These are phyloP conservation scores for Myiothlypis chrysogaster DNA, from an alignment of 2,797 vertebrate genomes.

Conservation along the genomic window DNA sequence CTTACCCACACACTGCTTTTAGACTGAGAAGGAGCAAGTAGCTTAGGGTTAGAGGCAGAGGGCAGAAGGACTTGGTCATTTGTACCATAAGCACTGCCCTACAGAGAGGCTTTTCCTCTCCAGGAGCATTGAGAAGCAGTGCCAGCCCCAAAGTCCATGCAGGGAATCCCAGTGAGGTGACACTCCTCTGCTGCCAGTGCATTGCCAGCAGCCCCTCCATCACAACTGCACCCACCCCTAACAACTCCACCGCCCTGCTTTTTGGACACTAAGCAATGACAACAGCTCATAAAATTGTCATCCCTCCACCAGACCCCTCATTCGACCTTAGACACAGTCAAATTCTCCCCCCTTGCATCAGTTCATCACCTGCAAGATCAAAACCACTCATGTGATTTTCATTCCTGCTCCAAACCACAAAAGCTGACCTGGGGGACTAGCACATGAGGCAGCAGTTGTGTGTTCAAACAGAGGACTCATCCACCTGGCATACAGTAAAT, in stretches of 20 bases:
- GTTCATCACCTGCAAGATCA: neutral
- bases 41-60: neutral
- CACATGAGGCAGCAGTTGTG: fast-evolving
- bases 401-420: neutral
- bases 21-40: neutral
- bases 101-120: neutral
- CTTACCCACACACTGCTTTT: fast-evolving
- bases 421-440: neutral
- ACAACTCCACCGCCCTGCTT: fast-evolving
- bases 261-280: neutral
- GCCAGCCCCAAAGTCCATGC: fast-evolving
- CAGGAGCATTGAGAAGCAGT: fast-evolving
- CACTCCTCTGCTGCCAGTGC: neutral
- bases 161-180: neutral
- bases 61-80: neutral
- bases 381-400: neutral
- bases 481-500: too few species aligned
- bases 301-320: neutral
- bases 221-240: neutral
- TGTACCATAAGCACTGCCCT: neutral
- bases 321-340: neutral
- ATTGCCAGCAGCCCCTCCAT: neutral
- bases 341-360: neutral
- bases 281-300: neutral
- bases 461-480: neutral